These are phyloP conservation scores for Telmatherina bonti DNA, from an alignment of 2,797 vertebrate species.

Conservation along the genomic window DNA sequence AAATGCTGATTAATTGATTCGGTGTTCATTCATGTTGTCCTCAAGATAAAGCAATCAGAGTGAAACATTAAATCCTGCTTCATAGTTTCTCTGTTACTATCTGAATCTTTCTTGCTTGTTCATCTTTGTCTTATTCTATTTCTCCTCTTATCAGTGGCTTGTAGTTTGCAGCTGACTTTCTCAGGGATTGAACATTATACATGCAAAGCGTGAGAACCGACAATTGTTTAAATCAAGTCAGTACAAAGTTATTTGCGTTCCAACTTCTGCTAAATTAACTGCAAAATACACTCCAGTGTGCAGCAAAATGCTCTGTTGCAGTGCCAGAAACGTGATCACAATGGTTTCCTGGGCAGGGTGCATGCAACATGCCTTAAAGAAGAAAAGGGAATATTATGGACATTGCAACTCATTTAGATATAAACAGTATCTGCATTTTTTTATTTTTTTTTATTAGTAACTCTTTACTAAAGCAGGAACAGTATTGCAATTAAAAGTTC, in stretches of 20 bases:
- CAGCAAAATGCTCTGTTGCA: constrained; percentile 46
- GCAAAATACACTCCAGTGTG: constrained; percentile 39
- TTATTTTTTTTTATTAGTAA: background rate
- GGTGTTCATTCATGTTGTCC: background rate
- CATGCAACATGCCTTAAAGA: constrained; percentile 26
- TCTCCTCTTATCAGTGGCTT: constrained; percentile 4
- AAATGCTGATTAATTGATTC: constrained; percentile 12
- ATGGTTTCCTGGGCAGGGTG: constrained; percentile 33
- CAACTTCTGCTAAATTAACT: constrained; percentile 57
- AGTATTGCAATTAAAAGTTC: background rate
- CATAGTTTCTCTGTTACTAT: background rate
- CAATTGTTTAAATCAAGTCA: constrained; percentile 43
- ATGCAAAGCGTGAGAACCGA: constrained; percentile 53
- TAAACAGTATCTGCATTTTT: background rate
- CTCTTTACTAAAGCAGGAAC: background rate
- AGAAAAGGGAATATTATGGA: constrained; percentile 6
- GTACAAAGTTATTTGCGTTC: constrained; percentile 43
- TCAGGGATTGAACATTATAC: constrained; percentile 22
- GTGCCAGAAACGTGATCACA: constrained; percentile 54
- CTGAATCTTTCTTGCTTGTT: background rate
- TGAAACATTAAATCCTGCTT: background rate
- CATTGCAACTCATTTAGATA: background rate
- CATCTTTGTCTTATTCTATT: background rate
- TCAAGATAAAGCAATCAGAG: no score
- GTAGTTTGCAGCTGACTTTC: constrained; percentile 27